Evolutionary conservation across 2,888 invertebrate species (phyloP), one percentile per base, ranked within the genome.

Genomic region (Eupithecia tripunctaria): DNA sequence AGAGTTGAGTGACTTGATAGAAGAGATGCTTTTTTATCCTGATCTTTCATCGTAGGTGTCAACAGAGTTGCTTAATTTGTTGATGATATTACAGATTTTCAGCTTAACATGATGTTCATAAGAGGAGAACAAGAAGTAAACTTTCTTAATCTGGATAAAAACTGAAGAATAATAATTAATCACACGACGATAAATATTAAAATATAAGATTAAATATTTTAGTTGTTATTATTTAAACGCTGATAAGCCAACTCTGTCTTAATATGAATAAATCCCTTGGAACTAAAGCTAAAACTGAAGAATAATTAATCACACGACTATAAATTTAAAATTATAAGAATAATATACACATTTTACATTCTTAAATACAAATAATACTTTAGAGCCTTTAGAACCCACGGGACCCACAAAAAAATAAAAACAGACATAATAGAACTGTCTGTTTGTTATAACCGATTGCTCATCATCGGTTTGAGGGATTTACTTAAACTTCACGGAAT

Each of bases 111-210:
- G 15, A 15, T 41, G 15, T 41, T 41, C 41, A 14, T 41, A 1
- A 38, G 38, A 36, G 2, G 1, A 36, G 2, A 12, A 38, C 38
- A 38, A 38, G 38, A 32, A 32, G 32, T 32, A 32, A 32, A 32
- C 8, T 41, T 2, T 41, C 4, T 41, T 15, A 15, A 41, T 4
- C 14, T 18, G 18, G 43, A 18, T 43, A 43, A 43, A 47, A 47
- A 47, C n/a, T 47, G n/a, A 47, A n/a, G n/a, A 47, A 47, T 47
- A 47, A 47, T 47, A 47, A n/a, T 47, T n/a, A n/a, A 47, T n/a
- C 47, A 47, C 47, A 47, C 8, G 47, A 47, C 47, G n/a, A 10
- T 36, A 36, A 36, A 36, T 10, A 36, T 36, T 36, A 36, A 36
- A 36, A 1, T 10, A 36, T 36, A 36, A 36, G 36, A 36, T 8